phyloP scores from a whole-genome alignment of 2,113 vertebrate genomes.

The Lanius ludovicianus region DNA sequence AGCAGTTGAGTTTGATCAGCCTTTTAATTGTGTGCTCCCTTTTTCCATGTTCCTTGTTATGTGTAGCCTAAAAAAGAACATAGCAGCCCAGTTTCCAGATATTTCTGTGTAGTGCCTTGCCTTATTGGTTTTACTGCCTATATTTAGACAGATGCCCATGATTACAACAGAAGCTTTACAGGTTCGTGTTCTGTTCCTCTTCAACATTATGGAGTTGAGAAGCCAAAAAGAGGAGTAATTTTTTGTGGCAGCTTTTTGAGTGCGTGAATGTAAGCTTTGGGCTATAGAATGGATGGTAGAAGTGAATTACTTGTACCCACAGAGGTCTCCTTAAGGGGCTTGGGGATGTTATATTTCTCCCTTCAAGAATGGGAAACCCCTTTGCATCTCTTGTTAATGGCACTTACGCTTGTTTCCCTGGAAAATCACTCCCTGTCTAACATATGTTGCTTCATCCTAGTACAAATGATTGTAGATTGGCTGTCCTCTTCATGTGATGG shows the following conservation, averaged over 20 bases:
- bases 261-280: background rate
- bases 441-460: background rate
- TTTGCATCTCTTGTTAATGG: background rate
- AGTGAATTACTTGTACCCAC: background rate
- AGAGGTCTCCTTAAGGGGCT: background rate
- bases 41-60: background rate
- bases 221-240: background rate
- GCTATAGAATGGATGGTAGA: background rate
- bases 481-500: background rate
- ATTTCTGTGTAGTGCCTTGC: rapidly evolving
- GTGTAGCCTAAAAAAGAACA: background rate
- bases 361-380: background rate
- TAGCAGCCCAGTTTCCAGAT: background rate
- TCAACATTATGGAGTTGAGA: background rate
- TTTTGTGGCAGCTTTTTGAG: background rate
- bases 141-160: background rate
- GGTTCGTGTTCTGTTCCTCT: background rate
- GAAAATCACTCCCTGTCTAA: background rate
- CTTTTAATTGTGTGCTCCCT: background rate
- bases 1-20: background rate
- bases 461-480: background rate
- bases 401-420: background rate
- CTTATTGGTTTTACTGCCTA: background rate
- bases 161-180: background rate
- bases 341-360: background rate